Evolutionary conservation across 2,113 vertebrate genomes (phyloP), one percentile per base, ranked within the genome.

Genomic region (Tor tambroides): DNA sequence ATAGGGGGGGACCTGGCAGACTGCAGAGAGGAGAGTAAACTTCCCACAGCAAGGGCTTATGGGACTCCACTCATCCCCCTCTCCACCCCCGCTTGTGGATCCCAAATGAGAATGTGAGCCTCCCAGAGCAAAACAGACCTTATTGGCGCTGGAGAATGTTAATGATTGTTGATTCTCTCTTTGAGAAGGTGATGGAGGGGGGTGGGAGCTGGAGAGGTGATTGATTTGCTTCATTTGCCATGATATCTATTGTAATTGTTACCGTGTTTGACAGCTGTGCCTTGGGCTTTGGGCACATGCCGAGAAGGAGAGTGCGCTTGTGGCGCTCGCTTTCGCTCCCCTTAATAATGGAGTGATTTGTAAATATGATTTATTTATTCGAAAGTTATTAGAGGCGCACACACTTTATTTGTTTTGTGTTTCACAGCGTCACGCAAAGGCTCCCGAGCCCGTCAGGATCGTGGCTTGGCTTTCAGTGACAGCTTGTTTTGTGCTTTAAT

Each of bases 141-240:
- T 85, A 87, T 90, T 85, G 87, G 82, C 76, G 67, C 74, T 38
- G 61, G 87, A 86, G 87, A 88, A 85, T 75, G 89, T 84, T 91
- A 91, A 91, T 91, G 90, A 87, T 88, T 86, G 87, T 90, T 88
- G 87, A 88, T 88, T 79, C 51, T 81, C 63, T 88, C 69, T 87
- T 88, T 75, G 74, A 77, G 28, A 78, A 84, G 77, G 71, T 85
- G 84, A 54, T 59, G 85, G 46, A 43, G 79, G 43, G 30, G 69
- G 67, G 77, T 30, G 28, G 77, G 78, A 67, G 69, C 35, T 28
- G 71, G 54, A 38, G 38, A 78, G 28, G 77, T 93, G 93, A 95
- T 93, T 94, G 94, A 93, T 93, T 92, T 90, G 90, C 89, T 91
- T 94, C 90, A 94, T 94, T 93, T 93, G 91, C 87, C 56, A 86